phyloP scores from a whole-genome alignment of 2,113 vertebrate species.

The Clarias macrocephalus region DNA sequence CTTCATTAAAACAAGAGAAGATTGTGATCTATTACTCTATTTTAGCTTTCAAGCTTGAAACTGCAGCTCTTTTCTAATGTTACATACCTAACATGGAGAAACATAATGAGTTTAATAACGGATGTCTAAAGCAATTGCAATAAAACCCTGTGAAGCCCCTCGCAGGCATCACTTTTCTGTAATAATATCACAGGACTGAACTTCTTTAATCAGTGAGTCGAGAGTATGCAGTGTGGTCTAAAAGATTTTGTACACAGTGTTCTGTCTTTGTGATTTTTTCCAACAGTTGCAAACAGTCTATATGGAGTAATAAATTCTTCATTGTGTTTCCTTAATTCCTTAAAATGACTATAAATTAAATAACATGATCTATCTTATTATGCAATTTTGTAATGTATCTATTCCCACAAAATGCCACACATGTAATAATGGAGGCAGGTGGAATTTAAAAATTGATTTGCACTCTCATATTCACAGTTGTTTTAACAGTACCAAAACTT shows the following conservation, averaged over 20 bases:
- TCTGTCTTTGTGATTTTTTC: not conserved
- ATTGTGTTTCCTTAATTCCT: not conserved
- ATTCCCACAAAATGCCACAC: not conserved
- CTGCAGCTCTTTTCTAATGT: not conserved
- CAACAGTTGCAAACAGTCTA: not conserved
- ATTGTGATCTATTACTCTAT: not conserved
- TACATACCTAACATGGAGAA: not conserved
- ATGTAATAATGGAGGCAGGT: not conserved
- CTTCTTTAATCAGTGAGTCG: not conserved
- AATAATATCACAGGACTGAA: not conserved
- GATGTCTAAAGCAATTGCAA: not conserved
- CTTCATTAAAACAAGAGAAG: not conserved
- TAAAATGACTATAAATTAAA: not conserved
- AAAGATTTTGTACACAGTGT: not conserved
- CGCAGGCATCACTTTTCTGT: not conserved
- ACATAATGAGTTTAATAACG: not conserved
- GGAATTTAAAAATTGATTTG: not conserved
- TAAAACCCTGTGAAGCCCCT: not conserved
- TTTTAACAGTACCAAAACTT: not conserved
- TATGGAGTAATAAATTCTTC: not conserved
- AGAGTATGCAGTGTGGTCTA: not conserved
- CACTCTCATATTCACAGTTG: not conserved
- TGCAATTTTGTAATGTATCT: not conserved
- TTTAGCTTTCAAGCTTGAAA: not conserved
- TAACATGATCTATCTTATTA: not conserved